A percentile compares a stretch with the other conserved stretches of the same genome.
phyloP scores from a whole-genome alignment of 2,797 vertebrate species.

The Anas bahamensis region DNA sequence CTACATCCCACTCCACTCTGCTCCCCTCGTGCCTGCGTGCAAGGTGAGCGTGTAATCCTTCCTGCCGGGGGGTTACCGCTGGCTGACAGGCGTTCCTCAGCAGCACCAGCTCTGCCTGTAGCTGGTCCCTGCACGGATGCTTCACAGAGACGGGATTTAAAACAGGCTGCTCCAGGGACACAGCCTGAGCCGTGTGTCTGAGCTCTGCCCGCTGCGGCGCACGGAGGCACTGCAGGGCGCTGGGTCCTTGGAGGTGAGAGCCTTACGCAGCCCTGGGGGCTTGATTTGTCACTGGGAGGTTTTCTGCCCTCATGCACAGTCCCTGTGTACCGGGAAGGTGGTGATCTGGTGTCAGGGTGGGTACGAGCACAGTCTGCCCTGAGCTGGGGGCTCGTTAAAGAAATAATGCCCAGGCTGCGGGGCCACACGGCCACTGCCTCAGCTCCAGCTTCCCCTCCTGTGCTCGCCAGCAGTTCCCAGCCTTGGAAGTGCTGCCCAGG shows the following conservation, averaged over 20 bases:
- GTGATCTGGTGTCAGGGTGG: neutral
- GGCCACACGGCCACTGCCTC: neutral
- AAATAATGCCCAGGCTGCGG: neutral
- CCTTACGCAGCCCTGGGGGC: neutral
- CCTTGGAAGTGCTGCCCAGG: neutral
- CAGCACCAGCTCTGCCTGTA: constrained; percentile 3
- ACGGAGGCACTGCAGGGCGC: neutral
- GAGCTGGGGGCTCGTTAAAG: neutral
- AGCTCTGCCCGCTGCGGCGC: constrained; percentile 49
- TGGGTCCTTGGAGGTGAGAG: neutral
- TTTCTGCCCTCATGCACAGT: neutral
- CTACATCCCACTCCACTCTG: neutral
- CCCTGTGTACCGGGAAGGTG: neutral
- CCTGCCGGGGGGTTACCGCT: neutral
- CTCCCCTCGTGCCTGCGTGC: neutral
- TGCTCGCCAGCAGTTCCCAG: neutral
- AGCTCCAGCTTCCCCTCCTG: neutral
- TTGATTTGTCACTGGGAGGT: neutral
- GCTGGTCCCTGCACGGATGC: constrained; percentile 28
- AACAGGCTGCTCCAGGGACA: constrained; percentile 26
- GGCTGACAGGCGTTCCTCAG: constrained; percentile 26
- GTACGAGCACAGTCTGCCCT: neutral
- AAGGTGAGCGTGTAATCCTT: neutral
- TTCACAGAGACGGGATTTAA: constrained; percentile 25
- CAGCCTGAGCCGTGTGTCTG: constrained; percentile 44